Evolutionary conservation across 1,140 invertebrate genomes (phyloP).

Genomic region (Cepaea nemoralis): DNA sequence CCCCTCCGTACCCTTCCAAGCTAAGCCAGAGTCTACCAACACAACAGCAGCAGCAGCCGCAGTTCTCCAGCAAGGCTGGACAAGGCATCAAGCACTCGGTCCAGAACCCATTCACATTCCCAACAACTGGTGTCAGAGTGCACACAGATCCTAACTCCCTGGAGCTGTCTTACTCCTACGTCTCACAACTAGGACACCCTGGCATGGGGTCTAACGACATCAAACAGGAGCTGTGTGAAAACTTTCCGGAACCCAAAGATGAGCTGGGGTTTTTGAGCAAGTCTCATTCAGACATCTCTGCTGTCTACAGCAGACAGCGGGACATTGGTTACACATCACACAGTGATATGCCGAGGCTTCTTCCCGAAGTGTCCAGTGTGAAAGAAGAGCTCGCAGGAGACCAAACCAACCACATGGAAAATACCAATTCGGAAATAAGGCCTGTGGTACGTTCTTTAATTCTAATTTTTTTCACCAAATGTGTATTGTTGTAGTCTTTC

Average conservation of each 20-base stretch:
- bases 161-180: not conserved
- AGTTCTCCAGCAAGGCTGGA: not conserved
- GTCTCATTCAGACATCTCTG: conserved; percentile 9
- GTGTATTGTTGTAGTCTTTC: too few species aligned
- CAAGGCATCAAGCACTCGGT: conserved; percentile 3
- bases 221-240: not conserved
- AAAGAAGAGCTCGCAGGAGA: not conserved
- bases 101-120: conserved; percentile 38
- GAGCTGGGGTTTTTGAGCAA: not conserved
- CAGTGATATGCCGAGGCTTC: not conserved
- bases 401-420: not conserved
- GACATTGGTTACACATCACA: not conserved
- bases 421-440: not conserved
- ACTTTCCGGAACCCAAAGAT: not conserved
- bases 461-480: too few species aligned
- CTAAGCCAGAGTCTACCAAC: conserved; percentile 4
- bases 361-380: not conserved
- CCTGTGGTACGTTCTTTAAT: not conserved
- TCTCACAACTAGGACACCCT: not conserved
- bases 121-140: conserved; percentile 25
- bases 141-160: not conserved
- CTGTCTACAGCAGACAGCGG: not conserved
- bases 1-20: conserved; percentile 23
- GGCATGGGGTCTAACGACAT: not conserved
- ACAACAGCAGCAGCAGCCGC: conserved; percentile 10